Evolutionary conservation across 2,888 invertebrate species (phyloP).

Genomic region (Linnaemya vulpina): DNA sequence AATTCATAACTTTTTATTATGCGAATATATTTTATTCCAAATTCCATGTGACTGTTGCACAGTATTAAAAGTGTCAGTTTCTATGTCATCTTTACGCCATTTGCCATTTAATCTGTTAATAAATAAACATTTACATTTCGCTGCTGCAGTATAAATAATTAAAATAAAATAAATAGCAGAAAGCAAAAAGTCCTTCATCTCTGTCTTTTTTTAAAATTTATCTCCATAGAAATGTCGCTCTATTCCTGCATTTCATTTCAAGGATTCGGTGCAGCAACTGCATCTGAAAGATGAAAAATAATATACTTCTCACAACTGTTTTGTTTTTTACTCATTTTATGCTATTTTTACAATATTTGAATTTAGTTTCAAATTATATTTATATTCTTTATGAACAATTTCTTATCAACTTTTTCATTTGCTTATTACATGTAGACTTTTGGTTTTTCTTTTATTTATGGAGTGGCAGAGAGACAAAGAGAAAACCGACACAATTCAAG

Average conservation of each 20-base stretch:
- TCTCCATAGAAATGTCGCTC: too few species aligned
- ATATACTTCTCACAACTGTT: not conserved
- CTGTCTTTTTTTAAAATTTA: too few species aligned
- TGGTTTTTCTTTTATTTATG: not conserved
- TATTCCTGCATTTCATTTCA: too few species aligned
- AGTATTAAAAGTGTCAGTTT: not conserved
- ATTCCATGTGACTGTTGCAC: not conserved
- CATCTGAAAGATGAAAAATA: not conserved
- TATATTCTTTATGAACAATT: not conserved
- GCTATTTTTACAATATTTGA: constrained; percentile 2
- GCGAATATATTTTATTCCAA: too few species aligned
- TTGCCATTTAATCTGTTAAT: not conserved
- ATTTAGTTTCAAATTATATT: not conserved
- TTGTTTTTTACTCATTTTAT: not conserved
- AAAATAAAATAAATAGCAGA: not conserved
- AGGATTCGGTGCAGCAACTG: not conserved
- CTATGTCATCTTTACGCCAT: not conserved
- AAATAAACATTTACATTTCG: not conserved
- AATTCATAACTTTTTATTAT: too few species aligned
- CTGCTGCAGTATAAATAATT: not conserved
- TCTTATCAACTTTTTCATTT: not conserved
- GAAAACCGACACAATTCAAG: constrained; percentile 1
- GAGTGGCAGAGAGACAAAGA: not conserved
- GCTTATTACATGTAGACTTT: not conserved
- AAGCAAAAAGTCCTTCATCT: not conserved